Percentiles rank a stretch among this genome's conserved stretches.
Conservation (phyloP, 1,140 invertebrate genomes). For the Papilio xuthus region DNA sequence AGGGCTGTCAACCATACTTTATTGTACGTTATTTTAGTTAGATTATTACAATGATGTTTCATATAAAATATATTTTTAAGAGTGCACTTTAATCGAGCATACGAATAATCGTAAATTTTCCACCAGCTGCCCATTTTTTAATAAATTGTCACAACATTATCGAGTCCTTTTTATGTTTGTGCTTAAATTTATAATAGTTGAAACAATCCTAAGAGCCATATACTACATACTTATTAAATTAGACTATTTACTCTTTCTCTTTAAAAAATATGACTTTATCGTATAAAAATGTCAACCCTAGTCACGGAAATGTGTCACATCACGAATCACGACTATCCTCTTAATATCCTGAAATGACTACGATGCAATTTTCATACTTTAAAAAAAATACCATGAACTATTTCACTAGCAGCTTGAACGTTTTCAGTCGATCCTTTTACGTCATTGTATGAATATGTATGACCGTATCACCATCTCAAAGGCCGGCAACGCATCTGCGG, state of each 20-base stretch:
- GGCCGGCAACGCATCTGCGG: no score
- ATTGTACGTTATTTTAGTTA: neutral
- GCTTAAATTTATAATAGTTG: no score
- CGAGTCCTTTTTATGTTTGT: no score
- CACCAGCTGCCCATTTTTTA: no score
- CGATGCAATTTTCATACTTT: neutral
- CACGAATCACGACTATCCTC: slow-evolving; percentile 2
- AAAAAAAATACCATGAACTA: neutral
- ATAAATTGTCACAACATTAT: no score
- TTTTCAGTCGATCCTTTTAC: neutral
- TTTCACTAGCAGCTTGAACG: neutral
- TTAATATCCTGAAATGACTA: slow-evolving; percentile 4
- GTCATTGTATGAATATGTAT: no score
- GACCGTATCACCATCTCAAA: no score
- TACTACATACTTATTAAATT: no score
- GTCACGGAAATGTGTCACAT: neutral
- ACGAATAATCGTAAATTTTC: neutral
- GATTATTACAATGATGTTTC: neutral
- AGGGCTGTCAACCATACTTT: neutral
- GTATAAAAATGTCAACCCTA: neutral
- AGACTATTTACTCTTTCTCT: no score
- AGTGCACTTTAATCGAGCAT: neutral
- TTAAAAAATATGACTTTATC: no score
- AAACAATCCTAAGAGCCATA: no score
- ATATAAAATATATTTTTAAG: neutral